Evolutionary conservation across 2,113 vertebrate species (phyloP).

Genomic region (Pangasianodon hypophthalmus): DNA sequence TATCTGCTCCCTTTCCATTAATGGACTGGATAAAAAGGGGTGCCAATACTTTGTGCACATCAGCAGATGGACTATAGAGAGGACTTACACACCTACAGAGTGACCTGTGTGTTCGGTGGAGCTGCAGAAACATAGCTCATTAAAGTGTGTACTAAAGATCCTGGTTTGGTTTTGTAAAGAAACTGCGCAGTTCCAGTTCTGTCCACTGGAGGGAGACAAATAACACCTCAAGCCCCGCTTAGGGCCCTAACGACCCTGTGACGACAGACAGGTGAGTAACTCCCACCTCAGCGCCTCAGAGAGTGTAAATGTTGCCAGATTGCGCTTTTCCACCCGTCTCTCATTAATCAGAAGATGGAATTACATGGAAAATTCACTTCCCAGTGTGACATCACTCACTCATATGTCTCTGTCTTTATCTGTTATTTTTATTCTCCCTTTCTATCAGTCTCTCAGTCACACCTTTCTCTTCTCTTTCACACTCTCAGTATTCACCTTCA

Average conservation of each 20-base stretch:
- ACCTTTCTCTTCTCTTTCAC: background rate
- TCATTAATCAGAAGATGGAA: background rate
- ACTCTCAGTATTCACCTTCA: background rate
- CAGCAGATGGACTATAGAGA: background rate
- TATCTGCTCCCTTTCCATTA: background rate
- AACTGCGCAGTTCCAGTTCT: background rate
- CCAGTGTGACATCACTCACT: too few species aligned
- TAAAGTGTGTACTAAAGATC: background rate
- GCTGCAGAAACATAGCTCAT: background rate
- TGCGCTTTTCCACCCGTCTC: background rate
- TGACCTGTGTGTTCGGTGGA: background rate
- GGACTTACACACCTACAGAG: background rate
- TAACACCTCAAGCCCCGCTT: background rate
- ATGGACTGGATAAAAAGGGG: background rate
- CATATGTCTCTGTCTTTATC: background rate
- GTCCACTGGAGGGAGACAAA: slow-evolving; percentile 45
- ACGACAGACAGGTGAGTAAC: background rate
- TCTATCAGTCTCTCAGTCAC: background rate
- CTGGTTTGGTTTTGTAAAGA: background rate
- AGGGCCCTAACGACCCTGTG: background rate
- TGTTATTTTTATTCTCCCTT: background rate
- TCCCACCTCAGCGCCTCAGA: background rate
- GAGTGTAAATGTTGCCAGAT: background rate
- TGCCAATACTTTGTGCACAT: background rate
- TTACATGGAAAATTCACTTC: background rate